Percentiles rank a stretch among this genome's conserved stretches.
phyloP scores from a whole-genome alignment of 2,888 invertebrate species.

The Acleris sparsana region DNA sequence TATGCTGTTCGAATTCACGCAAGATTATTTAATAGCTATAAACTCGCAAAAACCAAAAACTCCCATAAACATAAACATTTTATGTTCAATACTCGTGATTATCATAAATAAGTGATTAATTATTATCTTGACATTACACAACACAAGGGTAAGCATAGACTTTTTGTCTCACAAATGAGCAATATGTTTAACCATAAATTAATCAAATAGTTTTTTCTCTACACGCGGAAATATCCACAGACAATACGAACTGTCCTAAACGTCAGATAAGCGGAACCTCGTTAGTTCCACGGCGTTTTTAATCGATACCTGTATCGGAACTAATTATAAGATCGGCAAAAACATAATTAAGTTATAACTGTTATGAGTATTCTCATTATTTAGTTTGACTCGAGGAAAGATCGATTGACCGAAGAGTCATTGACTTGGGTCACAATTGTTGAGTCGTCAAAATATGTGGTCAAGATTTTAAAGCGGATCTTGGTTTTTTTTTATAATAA shows the following conservation, averaged over 20 bases:
- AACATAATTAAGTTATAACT: constrained; percentile 31
- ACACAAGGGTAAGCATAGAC: too few relatives aligned
- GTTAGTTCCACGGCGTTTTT: constrained; percentile 23
- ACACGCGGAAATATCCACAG: constrained; percentile 21
- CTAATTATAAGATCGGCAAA: constrained; percentile 32
- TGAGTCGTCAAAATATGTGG: background rate
- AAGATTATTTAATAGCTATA: too few relatives aligned
- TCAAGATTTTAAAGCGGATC: background rate
- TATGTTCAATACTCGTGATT: too few relatives aligned
- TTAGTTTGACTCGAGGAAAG: constrained; percentile 4
- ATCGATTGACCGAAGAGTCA: constrained; percentile 25
- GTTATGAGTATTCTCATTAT: constrained; percentile 13
- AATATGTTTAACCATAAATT: background rate
- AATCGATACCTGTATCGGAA: constrained; percentile 26
- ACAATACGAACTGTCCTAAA: constrained; percentile 11
- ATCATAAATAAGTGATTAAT: too few relatives aligned
- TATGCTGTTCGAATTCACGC: too few relatives aligned
- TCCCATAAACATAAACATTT: too few relatives aligned
- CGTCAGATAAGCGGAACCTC: constrained; percentile 31
- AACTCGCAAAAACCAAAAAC: too few relatives aligned
- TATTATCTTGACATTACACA: too few relatives aligned
- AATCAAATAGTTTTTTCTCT: background rate
- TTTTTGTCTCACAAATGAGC: too few relatives aligned
- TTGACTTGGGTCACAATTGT: constrained; percentile 21
- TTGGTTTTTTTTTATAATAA: too few relatives aligned